Evolutionary conservation across 2,797 vertebrate genomes (phyloP).

Genomic region (Acomys russatus): DNA sequence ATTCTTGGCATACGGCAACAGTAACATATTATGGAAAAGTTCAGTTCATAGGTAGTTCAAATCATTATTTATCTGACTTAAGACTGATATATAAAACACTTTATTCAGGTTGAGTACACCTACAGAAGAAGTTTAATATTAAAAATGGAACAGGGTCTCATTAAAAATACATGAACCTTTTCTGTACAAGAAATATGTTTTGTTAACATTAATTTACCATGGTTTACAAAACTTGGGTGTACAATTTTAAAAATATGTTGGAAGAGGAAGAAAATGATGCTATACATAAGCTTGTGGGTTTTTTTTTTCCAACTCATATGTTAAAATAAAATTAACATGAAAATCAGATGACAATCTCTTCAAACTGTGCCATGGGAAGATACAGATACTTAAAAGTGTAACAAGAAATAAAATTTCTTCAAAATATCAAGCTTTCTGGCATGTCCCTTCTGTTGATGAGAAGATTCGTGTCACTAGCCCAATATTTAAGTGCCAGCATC

Average conservation of each 20-base stretch:
- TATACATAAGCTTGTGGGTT: neutral
- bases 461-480: neutral
- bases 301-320: neutral
- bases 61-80: conserved; percentile 9
- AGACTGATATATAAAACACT: neutral
- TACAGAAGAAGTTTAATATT: neutral
- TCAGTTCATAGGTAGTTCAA: neutral
- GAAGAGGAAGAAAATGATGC: conserved; percentile 2
- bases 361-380: conserved; percentile 62
- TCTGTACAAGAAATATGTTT: neutral
- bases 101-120: neutral
- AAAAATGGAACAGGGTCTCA: neutral
- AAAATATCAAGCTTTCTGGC: conserved; percentile 62
- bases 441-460: neutral
- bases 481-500: conserved; percentile 76
- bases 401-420: conserved; percentile 73
- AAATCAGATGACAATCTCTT: conserved; percentile 66
- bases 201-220: neutral
- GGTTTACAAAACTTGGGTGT: neutral
- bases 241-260: neutral
- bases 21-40: conserved; percentile 14
- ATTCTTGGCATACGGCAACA: neutral
- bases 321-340: neutral
- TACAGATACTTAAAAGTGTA: conserved; percentile 64
- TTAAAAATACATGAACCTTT: conserved; percentile 17